These are phyloP conservation scores for Desmodus rotundus DNA, from an alignment of 2,113 vertebrate genomes.

Conservation along the genomic window DNA sequence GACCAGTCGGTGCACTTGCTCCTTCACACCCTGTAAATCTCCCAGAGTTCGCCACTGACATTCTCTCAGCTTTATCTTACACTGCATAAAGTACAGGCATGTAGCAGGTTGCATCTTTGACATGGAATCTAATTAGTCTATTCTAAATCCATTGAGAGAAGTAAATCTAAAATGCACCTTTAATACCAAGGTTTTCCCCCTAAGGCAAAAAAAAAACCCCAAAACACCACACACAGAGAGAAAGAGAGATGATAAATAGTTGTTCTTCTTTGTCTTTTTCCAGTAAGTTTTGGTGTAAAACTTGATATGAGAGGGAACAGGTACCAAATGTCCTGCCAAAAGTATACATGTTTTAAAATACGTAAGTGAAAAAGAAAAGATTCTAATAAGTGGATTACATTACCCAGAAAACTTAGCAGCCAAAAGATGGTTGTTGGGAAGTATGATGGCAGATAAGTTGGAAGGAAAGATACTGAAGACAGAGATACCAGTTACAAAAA, in stretches of 20 bases:
- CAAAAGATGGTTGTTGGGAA: neutral
- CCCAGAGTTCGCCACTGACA: neutral
- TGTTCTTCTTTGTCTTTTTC: neutral
- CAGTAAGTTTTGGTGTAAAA: slow-evolving; percentile 25
- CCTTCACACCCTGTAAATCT: neutral
- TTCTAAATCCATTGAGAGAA: neutral
- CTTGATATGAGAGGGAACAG: neutral
- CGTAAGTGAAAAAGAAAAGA: neutral
- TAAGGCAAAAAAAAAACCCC: neutral
- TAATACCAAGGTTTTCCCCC: neutral
- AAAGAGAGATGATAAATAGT: neutral
- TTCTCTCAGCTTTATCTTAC: neutral
- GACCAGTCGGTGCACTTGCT: neutral
- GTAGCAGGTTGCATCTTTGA: neutral
- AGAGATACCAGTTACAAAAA: neutral
- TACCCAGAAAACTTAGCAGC: slow-evolving; percentile 3
- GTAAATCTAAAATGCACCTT: slow-evolving; percentile 2
- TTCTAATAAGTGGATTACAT: neutral
- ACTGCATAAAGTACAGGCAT: neutral
- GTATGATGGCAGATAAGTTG: neutral
- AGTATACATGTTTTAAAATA: neutral
- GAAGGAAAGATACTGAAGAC: neutral
- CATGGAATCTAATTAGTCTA: neutral
- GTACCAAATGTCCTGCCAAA: neutral
- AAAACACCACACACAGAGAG: too few relatives aligned